phyloP scores from a whole-genome alignment of 1,140 invertebrate genomes.

The Drepana arcuata region DNA sequence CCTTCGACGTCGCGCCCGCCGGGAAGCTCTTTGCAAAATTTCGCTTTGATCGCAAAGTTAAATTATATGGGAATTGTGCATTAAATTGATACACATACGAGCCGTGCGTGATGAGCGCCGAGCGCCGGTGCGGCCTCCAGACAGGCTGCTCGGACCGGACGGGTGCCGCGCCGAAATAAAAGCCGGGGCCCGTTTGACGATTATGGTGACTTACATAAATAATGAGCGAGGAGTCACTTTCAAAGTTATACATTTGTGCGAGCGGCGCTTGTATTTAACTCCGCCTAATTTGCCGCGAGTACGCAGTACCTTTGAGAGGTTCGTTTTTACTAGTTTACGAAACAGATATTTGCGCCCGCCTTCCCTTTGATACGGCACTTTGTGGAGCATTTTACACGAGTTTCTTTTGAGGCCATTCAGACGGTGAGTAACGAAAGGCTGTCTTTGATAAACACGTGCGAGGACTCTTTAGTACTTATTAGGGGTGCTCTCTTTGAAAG shows the following conservation, averaged over 20 bases:
- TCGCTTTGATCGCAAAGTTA: slow-evolving; percentile 71
- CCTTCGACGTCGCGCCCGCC: slow-evolving; percentile 48
- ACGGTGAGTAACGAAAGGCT: slow-evolving; percentile 71
- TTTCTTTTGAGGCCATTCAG: slow-evolving; percentile 71
- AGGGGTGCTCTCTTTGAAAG: slow-evolving; percentile 70
- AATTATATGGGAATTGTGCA: slow-evolving; percentile 72
- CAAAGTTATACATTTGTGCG: slow-evolving; percentile 57
- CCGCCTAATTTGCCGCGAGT: slow-evolving; percentile 68
- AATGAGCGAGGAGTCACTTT: slow-evolving; percentile 57
- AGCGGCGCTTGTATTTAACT: slow-evolving; percentile 63
- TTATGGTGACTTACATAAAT: slow-evolving; percentile 63
- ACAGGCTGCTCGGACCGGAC: slow-evolving; percentile 2
- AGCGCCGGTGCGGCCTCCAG: slow-evolving; percentile 15
- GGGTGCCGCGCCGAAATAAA: slow-evolving; percentile 25
- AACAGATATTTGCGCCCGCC: slow-evolving; percentile 70
- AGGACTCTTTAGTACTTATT: slow-evolving; percentile 72
- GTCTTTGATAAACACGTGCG: slow-evolving; percentile 72
- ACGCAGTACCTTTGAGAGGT: slow-evolving; percentile 64
- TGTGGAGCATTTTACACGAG: slow-evolving; percentile 70
- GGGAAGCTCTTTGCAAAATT: slow-evolving; percentile 70
- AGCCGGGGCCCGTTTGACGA: slow-evolving; percentile 46
- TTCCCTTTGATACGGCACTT: slow-evolving; percentile 69
- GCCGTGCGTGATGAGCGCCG: slow-evolving; percentile 25
- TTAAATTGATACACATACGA: slow-evolving; percentile 69
- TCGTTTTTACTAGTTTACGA: slow-evolving; percentile 71